phyloP scores from a whole-genome alignment of 2,888 invertebrate species.

The Auanema freiburgensis region DNA sequence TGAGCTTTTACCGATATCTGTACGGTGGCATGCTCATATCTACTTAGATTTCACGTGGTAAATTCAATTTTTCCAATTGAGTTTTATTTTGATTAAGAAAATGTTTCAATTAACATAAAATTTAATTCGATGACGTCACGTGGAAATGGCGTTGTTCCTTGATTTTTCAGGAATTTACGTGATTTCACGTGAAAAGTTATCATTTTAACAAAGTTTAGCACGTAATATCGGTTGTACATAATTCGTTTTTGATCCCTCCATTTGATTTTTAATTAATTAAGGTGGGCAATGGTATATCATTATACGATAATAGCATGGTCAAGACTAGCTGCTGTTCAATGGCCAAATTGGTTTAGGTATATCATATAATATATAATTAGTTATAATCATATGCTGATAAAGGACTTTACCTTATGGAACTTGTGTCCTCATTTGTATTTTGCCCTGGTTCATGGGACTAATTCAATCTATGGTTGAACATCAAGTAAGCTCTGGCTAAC shows the following conservation, averaged over 20 bases:
- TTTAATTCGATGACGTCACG: no score
- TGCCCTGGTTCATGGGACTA: conserved; percentile 51
- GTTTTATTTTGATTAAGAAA: not conserved
- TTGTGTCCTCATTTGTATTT: conserved; percentile 42
- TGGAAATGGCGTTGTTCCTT: not conserved
- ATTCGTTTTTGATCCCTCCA: not conserved
- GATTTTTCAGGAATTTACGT: not conserved
- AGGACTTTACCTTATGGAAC: conserved; percentile 36
- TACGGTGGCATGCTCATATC: conserved; percentile 43
- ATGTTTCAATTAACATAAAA: no score
- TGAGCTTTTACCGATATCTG: conserved; percentile 36
- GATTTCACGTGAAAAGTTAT: not conserved
- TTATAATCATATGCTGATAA: no score
- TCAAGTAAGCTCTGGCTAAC: conserved; percentile 26
- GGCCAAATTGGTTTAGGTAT: conserved; percentile 51
- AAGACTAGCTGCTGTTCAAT: conserved; percentile 47
- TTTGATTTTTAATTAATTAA: conserved; percentile 5
- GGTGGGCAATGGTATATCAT: conserved; percentile 51
- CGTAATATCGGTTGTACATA: not conserved
- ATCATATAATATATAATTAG: no score
- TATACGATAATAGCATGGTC: conserved; percentile 55
- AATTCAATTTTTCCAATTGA: not conserved
- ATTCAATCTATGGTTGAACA: conserved; percentile 50
- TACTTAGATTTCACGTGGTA: conserved; percentile 55
- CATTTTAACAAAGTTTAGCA: not conserved